phyloP scores from a whole-genome alignment of 1,140 invertebrate genomes.

The Chrysopa pallens region DNA sequence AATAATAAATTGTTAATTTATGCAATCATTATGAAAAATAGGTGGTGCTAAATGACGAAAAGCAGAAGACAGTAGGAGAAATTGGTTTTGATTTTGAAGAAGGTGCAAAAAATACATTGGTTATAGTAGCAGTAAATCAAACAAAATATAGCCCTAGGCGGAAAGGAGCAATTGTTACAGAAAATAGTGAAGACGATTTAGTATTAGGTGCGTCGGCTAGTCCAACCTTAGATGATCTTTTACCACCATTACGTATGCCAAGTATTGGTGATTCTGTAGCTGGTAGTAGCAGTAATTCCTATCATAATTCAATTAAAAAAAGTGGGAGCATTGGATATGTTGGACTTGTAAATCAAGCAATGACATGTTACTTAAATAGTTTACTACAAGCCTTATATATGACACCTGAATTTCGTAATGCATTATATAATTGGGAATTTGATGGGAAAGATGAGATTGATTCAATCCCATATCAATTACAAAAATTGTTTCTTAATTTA shows the following conservation, averaged over 20 bases:
- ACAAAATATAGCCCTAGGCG: conserved; percentile 10
- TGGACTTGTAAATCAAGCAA: conserved; percentile 82
- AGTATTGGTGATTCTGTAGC: background rate
- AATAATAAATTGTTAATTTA: no score
- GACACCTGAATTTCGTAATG: conserved; percentile 91
- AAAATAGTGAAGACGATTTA: conserved; percentile 27
- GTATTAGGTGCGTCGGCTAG: conserved; percentile 32
- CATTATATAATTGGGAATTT: conserved; percentile 74
- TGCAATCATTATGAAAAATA: no score
- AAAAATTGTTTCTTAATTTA: conserved; percentile 72
- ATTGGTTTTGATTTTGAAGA: conserved; percentile 22
- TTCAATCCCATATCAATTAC: conserved; percentile 75
- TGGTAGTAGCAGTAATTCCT: background rate
- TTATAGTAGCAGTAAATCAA: conserved; percentile 14
- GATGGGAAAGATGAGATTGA: conserved; percentile 46
- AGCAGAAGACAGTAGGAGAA: conserved; percentile 23
- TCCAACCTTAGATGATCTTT: conserved; percentile 23
- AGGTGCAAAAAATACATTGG: conserved; percentile 15
- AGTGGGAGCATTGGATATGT: conserved; percentile 42
- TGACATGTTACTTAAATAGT: conserved; percentile 89
- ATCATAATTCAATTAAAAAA: background rate
- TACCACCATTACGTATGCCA: conserved; percentile 1
- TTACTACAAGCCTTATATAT: conserved; percentile 78
- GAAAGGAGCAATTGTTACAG: conserved; percentile 10
- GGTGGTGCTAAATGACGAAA: conserved; percentile 21